A percentile compares a stretch with the other conserved stretches of the same genome.
Conservation (phyloP, 2,113 vertebrate genomes). For the Nerophis lumbriciformis region DNA sequence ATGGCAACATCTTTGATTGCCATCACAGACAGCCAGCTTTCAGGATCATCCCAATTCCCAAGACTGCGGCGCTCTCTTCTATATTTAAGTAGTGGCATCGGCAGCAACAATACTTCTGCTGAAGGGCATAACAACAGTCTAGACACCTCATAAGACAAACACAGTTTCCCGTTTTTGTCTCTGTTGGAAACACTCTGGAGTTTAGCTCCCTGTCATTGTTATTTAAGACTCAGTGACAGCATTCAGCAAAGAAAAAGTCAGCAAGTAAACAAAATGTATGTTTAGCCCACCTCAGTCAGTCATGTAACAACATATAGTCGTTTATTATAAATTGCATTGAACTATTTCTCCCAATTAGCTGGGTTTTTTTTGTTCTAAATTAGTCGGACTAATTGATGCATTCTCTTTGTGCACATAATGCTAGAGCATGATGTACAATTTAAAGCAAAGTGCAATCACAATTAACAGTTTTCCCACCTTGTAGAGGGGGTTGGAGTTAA, state of each 20-base stretch:
- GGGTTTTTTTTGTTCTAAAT: no score
- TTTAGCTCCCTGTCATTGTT: background rate
- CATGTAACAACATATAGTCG: no score
- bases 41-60: constrained; percentile 13
- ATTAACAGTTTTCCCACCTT: background rate
- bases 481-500: background rate
- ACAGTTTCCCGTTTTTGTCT: constrained; percentile 6
- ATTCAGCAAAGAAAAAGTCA: background rate
- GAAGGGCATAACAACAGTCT: constrained; percentile 7
- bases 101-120: constrained; percentile 9
- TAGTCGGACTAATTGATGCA: no score
- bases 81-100: constrained; percentile 2
- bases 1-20: constrained; percentile 3
- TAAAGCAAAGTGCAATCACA: background rate
- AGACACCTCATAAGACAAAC: constrained; percentile 1
- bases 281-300: no score
- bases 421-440: no score
- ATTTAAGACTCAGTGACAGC: background rate
- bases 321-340: no score
- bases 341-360: no score
- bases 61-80: background rate
- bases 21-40: constrained; percentile 5
- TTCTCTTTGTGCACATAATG: no score
- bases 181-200: background rate
- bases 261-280: background rate